Evolutionary conservation across 1,140 invertebrate genomes (phyloP).

Genomic region (Bactericera cockerelli): DNA sequence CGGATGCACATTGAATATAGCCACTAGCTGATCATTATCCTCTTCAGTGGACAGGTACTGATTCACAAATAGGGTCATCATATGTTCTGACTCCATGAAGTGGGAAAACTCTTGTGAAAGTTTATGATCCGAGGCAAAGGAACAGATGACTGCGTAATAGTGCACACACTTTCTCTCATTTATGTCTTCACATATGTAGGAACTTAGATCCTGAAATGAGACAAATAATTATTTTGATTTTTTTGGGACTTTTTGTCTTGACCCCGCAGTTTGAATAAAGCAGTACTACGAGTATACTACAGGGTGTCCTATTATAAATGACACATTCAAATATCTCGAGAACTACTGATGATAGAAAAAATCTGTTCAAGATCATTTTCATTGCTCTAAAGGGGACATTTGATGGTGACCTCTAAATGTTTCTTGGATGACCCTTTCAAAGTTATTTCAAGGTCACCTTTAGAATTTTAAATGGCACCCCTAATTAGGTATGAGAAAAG

Average conservation of each 20-base stretch:
- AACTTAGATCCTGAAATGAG: slow-evolving; percentile 18
- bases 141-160: slow-evolving; percentile 60
- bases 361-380: too few species aligned
- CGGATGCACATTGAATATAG: slow-evolving; percentile 14
- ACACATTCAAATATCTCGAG: too few species aligned
- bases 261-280: background rate
- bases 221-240: slow-evolving; percentile 11
- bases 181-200: slow-evolving; percentile 23
- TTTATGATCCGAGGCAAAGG: slow-evolving; percentile 56
- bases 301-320: too few species aligned
- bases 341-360: slow-evolving; percentile 12
- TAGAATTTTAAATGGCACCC: too few species aligned
- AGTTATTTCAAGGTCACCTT: too few species aligned
- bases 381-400: too few species aligned
- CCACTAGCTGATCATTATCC: slow-evolving; percentile 14
- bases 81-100: slow-evolving; percentile 13
- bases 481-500: too few species aligned
- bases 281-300: background rate
- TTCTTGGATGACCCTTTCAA: too few species aligned
- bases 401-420: too few species aligned
- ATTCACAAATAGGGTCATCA: slow-evolving; percentile 8
- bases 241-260: slow-evolving; percentile 16
- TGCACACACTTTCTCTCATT: slow-evolving; percentile 35
- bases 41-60: slow-evolving; percentile 11
- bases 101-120: slow-evolving; percentile 47